These are phyloP conservation scores for Caranx ignobilis DNA, from an alignment of 2,113 vertebrate species.

Conservation along the genomic window DNA sequence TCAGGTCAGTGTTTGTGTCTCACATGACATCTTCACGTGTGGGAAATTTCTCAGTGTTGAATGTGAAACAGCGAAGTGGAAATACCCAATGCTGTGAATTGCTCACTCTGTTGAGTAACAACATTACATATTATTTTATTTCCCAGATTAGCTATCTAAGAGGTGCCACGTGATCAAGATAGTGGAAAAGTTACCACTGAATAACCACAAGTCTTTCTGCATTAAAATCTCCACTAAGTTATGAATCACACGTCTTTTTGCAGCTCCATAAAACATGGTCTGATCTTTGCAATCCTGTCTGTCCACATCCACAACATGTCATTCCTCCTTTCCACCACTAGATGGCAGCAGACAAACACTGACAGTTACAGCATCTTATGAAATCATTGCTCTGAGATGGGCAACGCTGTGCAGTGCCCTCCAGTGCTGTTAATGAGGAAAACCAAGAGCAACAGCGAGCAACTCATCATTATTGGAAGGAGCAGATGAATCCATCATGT, in stretches of 20 bases:
- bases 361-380: background rate
- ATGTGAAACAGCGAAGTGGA: too few relatives aligned
- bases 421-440: slow-evolving; percentile 27
- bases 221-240: background rate
- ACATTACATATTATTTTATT: too few relatives aligned
- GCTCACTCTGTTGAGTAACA: too few relatives aligned
- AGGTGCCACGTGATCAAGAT: too few relatives aligned
- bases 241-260: background rate
- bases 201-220: too few relatives aligned
- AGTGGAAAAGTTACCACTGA: too few relatives aligned
- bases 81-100: too few relatives aligned
- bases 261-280: background rate
- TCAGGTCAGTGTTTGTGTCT: too few relatives aligned
- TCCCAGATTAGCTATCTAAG: too few relatives aligned
- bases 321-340: background rate
- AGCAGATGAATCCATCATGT: background rate
- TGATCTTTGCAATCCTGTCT: background rate
- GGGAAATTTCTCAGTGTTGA: too few relatives aligned
- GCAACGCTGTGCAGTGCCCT: slow-evolving; percentile 18
- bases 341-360: slow-evolving; percentile 44
- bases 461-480: background rate
- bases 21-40: too few relatives aligned
- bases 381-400: slow-evolving; percentile 43
- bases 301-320: background rate
- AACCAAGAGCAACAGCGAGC: slow-evolving; percentile 24